Evolutionary conservation across 2,888 invertebrate genomes (phyloP).

Genomic region (Allacma fusca): DNA sequence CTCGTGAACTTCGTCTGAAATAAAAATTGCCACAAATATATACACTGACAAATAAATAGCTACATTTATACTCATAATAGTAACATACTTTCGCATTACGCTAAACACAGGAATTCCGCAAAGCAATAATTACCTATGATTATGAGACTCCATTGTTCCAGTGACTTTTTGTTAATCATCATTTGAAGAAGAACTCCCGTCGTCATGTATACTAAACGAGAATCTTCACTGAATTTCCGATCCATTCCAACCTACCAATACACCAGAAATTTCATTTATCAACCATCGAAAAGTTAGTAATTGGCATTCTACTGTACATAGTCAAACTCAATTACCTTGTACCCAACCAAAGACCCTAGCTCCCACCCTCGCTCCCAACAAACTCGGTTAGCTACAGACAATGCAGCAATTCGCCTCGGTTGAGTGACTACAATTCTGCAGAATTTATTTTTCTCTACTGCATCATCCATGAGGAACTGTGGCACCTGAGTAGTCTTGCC

Average conservation of each 20-base stretch:
- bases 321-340: conserved; percentile 71
- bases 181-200: too few relatives aligned
- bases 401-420: conserved; percentile 91
- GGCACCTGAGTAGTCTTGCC: too few relatives aligned
- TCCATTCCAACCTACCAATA: conserved; percentile 56
- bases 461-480: conserved; percentile 86
- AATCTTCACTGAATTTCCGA: conserved; percentile 67
- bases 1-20: conserved; percentile 88
- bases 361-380: too few relatives aligned
- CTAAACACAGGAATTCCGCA: conserved; percentile 87
- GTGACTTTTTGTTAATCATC: too few relatives aligned
- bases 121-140: too few relatives aligned
- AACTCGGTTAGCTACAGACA: too few relatives aligned
- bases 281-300: neutral
- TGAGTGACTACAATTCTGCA: conserved; percentile 83
- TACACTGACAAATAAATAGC: too few relatives aligned
- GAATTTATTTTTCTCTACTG: conserved; percentile 75
- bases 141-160: too few relatives aligned
- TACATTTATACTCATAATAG: too few relatives aligned
- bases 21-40: too few relatives aligned
- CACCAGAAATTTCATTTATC: neutral
- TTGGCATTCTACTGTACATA: too few relatives aligned
- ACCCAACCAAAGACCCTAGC: conserved; percentile 84
- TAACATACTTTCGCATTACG: conserved; percentile 73
- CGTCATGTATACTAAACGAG: conserved; percentile 81